Evolutionary conservation across 2,888 invertebrate species (phyloP).

Genomic region (Lithodes maja): DNA sequence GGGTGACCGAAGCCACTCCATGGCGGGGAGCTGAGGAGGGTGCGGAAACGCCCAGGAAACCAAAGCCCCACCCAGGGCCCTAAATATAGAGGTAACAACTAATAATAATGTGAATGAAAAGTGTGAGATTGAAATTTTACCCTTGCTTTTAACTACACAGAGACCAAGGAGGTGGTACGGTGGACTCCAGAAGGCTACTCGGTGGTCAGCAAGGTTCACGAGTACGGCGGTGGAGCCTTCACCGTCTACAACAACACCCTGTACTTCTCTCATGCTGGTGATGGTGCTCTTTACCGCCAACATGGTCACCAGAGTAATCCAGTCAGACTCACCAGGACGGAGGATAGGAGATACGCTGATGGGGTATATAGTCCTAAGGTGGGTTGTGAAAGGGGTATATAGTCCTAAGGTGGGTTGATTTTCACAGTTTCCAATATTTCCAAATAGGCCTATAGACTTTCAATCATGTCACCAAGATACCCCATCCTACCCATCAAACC

Average conservation of each 20-base stretch:
- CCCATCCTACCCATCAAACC: too few species aligned
- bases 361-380: constrained; percentile 55
- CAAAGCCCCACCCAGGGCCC: too few species aligned
- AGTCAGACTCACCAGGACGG: constrained; percentile 32
- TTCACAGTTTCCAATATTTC: not conserved
- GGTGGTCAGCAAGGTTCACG: constrained; percentile 51
- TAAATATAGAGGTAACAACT: too few species aligned
- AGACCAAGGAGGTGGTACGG: constrained; percentile 43
- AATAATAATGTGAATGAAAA: not conserved
- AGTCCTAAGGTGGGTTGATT: constrained; percentile 47
- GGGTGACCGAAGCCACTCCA: too few species aligned
- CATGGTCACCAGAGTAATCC: constrained; percentile 19
- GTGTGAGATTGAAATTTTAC: not conserved
- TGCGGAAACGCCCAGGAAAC: too few species aligned
- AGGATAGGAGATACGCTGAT: constrained; percentile 59
- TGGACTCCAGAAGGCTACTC: constrained; percentile 49
- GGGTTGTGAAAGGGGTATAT: constrained; percentile 31
- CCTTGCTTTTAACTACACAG: constrained; percentile 17
- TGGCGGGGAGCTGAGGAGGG: too few species aligned
- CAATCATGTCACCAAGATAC: not conserved
- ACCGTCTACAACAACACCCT: constrained; percentile 59
- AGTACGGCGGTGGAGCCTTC: constrained; percentile 60
- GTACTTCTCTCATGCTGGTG: constrained; percentile 52
- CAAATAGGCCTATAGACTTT: not conserved
- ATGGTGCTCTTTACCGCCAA: constrained; percentile 52